Conservation (phyloP, 2,888 invertebrate species). For the Pegoplata infirma region DNA sequence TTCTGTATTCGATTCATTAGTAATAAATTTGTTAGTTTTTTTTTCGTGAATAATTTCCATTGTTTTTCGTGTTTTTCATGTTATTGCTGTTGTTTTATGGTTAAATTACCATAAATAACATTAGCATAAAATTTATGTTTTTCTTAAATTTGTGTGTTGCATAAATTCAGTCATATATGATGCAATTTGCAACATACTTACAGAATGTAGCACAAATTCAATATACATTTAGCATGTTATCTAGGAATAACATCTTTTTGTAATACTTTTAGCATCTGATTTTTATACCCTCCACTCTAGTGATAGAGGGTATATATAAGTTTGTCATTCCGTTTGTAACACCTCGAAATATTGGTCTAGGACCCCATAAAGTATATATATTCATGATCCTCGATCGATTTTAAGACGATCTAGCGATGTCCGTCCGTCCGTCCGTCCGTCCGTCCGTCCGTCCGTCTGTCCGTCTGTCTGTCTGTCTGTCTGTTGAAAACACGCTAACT, state of each 20-base stretch:
- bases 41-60: slow-evolving; percentile 45
- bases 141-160: slow-evolving; percentile 31
- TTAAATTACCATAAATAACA: slow-evolving; percentile 55
- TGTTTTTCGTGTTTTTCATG: slow-evolving; percentile 32
- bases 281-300: no score
- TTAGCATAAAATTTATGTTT: slow-evolving; percentile 49
- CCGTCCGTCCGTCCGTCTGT: no score
- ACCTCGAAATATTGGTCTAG: no score
- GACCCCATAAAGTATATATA: no score
- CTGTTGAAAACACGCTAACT: no score
- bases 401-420: no score
- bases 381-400: no score
- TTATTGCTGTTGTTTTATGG: slow-evolving; percentile 28
- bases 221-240: slow-evolving; percentile 8
- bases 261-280: slow-evolving; percentile 29
- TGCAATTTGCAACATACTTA: slow-evolving; percentile 46
- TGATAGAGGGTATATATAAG: no score
- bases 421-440: no score
- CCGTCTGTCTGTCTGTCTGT: no score
- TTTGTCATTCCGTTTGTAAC: no score
- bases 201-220: slow-evolving; percentile 1
- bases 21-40: slow-evolving; percentile 52
- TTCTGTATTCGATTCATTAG: slow-evolving; percentile 52
- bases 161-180: slow-evolving; percentile 46
- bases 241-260: slow-evolving; percentile 35